Base-by-base conservation (phyloP, 2,113 vertebrate genomes). In the Dicentrarchus labrax region DNA sequence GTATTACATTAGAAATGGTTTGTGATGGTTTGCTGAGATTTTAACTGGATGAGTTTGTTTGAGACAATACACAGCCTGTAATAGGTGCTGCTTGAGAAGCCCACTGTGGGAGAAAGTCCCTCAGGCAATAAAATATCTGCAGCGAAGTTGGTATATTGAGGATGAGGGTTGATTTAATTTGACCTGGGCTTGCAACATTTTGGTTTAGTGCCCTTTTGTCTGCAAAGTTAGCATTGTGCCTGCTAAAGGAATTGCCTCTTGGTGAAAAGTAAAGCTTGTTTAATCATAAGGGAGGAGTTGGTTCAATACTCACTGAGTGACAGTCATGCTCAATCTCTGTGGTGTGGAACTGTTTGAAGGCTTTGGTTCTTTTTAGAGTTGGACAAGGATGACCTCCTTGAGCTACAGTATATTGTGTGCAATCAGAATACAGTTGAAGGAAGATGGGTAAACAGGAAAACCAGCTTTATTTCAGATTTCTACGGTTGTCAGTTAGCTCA, bases 401-500 rank as follows among this genome's bases (percentile, higher is more conserved):
- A 82, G 36, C 76, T 79, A 70, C 78, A 78, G 72, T 85, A 41
- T 62, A 78, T 71, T 81, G 70, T 83, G 59, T 70, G 16, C 8
- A 75, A 66, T 72, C 81, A 78, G 70, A 86, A 76, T 80, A 78
- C 82, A 85, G 80, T 82, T 80, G 16, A 60, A 60, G 65, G 62
- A 71, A 57, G 56, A 83, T 15, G 48, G 38, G 9, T 30, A 76
- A 86, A 89, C 51, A 41, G 78, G 79, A 86, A 88, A 85, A 90
- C 80, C 60, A 43, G 80, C 82, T 83, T 87, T 86, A 78, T 85
- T 90, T 88, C 73, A 21, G 80, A 88, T 87, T 88, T 75, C 43
- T 73, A 61, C 22, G 83, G 77, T 89, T 91, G 90, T 89, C 91
- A 76, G 78, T 90, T 53, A n/a, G 67, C 53, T 61, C 70, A 72